Base-by-base conservation (phyloP, 2,888 invertebrate species). In the Axea sp. region DNA sequence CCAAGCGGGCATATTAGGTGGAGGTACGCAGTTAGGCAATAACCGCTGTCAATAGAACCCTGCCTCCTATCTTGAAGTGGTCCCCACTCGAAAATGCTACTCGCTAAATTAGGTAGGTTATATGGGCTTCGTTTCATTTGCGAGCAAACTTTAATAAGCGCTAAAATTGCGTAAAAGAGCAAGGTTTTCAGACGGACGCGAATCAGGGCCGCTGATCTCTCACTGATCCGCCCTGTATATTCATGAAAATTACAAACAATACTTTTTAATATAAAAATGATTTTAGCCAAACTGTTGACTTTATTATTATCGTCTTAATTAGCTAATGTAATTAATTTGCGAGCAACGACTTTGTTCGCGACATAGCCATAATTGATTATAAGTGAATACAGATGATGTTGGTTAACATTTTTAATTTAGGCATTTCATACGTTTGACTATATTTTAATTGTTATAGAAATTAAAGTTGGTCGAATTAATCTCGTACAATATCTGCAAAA, bases 61-160 rank as follows among this genome's bases (percentile, higher is more conserved):
- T 79, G 80, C 82, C 80, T 80, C 84, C 78, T 79, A 76, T 75
- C 77, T 72, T 76, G 82, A 84, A 86, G 86, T 84, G 82, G 84
- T 79, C 83, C 83, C 86, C 86, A 87, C 87, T 87, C 84, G 86
- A 87, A 86, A 87, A 86, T 83, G 86, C 87, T 86, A 87, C 87
- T 87, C 87, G 87, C 87, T 86, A 87, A 87, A 87, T 87, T 87
- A 87, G 87, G 87, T 87, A 86, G 87, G 87, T 87, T 87, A 87
- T 87, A 87, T 87, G 87, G 87, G 86, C 83, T 87, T 87, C 87
- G 86, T 87, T 87, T 87, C 87, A 87, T 87, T 87, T 86, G 87
- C 87, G 86, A 87, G 87, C 87, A 87, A 87, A 87, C 87, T 87
- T 87, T 87, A 87, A 87, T 87, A 87, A 87, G 86, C 87, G 86